Evolutionary conservation across 2,113 vertebrate species (phyloP).

Genomic region (Xenus cinereus): DNA sequence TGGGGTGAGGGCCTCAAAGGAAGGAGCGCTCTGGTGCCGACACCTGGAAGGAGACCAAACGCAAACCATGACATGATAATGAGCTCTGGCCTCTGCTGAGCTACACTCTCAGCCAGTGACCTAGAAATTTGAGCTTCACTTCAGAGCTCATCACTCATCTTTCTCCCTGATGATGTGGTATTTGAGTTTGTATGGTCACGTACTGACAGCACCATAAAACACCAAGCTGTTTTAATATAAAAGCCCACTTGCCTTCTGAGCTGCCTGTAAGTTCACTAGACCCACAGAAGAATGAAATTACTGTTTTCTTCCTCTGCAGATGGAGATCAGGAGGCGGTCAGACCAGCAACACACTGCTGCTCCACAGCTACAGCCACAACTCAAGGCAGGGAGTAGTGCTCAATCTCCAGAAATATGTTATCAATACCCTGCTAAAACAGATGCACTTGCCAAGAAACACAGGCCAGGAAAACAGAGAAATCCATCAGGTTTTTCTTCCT

Average conservation of each 20-base stretch:
- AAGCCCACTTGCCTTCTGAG: not conserved
- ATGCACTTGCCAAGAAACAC: not conserved
- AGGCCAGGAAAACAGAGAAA: not conserved
- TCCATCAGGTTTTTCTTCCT: not conserved
- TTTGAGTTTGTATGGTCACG: not conserved
- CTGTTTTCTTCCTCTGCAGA: not conserved
- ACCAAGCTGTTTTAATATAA: not conserved
- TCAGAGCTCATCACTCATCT: not conserved
- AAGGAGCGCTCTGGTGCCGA: not conserved
- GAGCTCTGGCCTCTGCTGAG: not conserved
- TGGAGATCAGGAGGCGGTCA: not conserved
- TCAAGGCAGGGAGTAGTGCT: not conserved
- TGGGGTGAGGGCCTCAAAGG: not conserved
- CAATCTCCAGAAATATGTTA: not conserved
- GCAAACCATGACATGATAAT: not conserved
- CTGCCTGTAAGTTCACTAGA: not conserved
- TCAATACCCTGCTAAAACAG: not conserved
- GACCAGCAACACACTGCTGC: not conserved
- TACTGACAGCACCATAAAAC: not conserved
- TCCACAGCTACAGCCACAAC: not conserved
- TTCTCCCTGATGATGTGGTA: not conserved
- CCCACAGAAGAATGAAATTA: not conserved
- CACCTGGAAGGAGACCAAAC: slow-evolving; percentile 8
- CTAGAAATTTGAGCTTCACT: slow-evolving; percentile 7
- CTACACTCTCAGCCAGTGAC: not conserved